Conservation (phyloP, 2,888 invertebrate species). For the Argyresthia albistria region DNA sequence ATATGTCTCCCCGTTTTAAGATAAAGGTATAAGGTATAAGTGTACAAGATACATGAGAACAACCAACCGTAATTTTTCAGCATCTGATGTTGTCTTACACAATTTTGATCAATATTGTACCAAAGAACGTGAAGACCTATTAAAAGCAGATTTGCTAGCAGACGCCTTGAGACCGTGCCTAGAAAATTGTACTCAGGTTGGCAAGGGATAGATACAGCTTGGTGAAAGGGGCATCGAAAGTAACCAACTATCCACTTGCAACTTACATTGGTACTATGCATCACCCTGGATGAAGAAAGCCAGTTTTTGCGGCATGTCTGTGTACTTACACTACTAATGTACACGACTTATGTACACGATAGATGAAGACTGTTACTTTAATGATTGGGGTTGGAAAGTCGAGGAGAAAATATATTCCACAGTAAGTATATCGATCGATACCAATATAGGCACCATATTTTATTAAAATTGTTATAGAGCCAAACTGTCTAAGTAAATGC, state of each 20-base stretch:
- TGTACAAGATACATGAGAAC: no score
- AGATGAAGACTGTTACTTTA: no score
- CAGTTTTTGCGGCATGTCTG: neutral
- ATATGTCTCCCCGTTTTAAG: no score
- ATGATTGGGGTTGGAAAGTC: no score
- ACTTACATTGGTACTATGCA: neutral
- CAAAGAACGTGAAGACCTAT: neutral
- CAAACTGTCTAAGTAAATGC: no score
- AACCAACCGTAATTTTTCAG: no score
- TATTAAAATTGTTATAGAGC: no score
- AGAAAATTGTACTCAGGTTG: slow-evolving; percentile 12
- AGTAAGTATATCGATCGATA: neutral
- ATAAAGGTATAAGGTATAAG: no score
- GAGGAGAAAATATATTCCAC: no score
- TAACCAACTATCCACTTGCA: slow-evolving; percentile 12
- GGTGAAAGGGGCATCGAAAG: slow-evolving; percentile 51
- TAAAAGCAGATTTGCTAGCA: neutral
- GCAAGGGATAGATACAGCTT: slow-evolving; percentile 22
- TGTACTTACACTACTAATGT: neutral
- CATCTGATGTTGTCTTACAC: no score
- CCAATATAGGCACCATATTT: neutral
- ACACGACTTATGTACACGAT: no score
- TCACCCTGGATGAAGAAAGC: no score
- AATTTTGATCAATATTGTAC: slow-evolving; percentile 3
- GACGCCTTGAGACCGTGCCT: neutral